phyloP scores from a whole-genome alignment of 2,888 invertebrate genomes.

The Gasteruption jaculator region DNA sequence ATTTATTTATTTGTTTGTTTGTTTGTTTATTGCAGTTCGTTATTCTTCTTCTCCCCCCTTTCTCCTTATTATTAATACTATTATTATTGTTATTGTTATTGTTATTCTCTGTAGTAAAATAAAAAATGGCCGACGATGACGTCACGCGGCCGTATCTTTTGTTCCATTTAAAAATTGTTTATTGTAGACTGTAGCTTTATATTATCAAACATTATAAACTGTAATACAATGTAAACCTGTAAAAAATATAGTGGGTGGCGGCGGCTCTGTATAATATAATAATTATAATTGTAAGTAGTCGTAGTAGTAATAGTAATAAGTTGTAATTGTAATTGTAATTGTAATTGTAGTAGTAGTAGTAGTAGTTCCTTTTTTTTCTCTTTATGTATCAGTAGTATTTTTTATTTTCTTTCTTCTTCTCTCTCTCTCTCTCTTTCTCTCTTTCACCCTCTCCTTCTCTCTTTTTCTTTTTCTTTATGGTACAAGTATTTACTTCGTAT shows the following conservation, averaged over 20 bases:
- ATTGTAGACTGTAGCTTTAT: no score
- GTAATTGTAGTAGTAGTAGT: no score
- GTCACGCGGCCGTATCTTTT: slow-evolving; percentile 16
- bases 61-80: no score
- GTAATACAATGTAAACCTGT: slow-evolving; percentile 53
- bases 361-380: slow-evolving; percentile 13
- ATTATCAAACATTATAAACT: slow-evolving; percentile 53
- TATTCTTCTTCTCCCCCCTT: no score
- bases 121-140: slow-evolving; percentile 18
- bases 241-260: slow-evolving; percentile 53
- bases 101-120: no score
- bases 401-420: slow-evolving; percentile 9
- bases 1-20: no score
- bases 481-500: no score
- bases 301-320: no score
- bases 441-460: slow-evolving; percentile 6
- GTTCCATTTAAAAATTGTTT: slow-evolving; percentile 25
- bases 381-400: slow-evolving; percentile 25
- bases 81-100: no score
- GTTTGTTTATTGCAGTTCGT: no score
- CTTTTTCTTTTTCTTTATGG: slow-evolving; percentile 9
- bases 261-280: slow-evolving; percentile 51
- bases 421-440: slow-evolving; percentile 17
- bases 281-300: no score
- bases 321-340: slow-evolving; percentile 48